Evolutionary conservation across 2,113 vertebrate genomes (phyloP), one percentile per base, ranked within the genome.

Genomic region (Poeciliopsis prolifica): DNA sequence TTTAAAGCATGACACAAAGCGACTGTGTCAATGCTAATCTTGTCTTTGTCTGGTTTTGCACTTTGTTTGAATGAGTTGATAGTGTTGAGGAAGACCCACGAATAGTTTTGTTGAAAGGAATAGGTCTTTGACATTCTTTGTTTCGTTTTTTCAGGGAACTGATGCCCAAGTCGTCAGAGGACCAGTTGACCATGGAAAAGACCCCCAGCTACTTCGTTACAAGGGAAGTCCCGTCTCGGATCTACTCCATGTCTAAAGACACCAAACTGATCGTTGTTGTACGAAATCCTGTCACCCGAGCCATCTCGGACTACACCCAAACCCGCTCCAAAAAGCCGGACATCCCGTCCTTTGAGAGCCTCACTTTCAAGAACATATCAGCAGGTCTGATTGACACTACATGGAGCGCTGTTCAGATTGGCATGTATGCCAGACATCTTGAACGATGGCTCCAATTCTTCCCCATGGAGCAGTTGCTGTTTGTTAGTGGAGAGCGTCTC

Each of bases 181-280:
- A 96, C 7, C 97, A 98, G 92, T 87, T 98, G 93, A 97, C 97
- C 87, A 98, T 98, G 96, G 97, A 98, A 92, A 98, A 98, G 90
- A 98, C 97, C 1, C 97, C 97, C 77, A 97, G 97, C 88, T 98
- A 98, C 92, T 98, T 96, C 0, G 95, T 99, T 77, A 98, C 96
- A 24, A 95, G 95, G 89, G 97, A 97, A 81, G 96, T 96, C 3
- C 96, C 97, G 0, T 94, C 95, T 14, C 96, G 96, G 71, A 98
- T 98, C 92, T 93, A 96, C 5, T 91, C 95, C 92, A 98, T 99
- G 97, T 95, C 94, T 29, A 96, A 91, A 91, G 95, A 94, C 92
- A 98, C 95, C 33, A 98, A 96, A 92, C 95, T 99, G 14, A 96
- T 99, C 22, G 95, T 98, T 84, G 97, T 99, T 51, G 97, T 99